phyloP scores from a whole-genome alignment of 2,888 invertebrate genomes.

The Lasioglossum lativentre region DNA sequence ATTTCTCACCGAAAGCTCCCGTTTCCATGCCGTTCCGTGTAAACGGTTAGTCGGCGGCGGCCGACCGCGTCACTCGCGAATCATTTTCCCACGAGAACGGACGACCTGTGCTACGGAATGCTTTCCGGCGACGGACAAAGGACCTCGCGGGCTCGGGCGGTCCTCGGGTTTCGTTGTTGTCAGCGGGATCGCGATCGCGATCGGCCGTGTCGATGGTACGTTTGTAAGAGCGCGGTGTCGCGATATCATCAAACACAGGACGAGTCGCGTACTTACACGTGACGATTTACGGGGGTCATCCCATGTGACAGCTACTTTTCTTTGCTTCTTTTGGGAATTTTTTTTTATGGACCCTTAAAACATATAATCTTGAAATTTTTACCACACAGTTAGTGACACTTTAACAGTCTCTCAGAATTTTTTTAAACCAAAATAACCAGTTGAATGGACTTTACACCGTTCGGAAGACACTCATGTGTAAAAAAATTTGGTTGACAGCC shows the following conservation, averaged over 20 bases:
- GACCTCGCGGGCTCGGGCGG: background rate
- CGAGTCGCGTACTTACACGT: conserved; percentile 5
- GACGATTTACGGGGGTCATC: too few relatives aligned
- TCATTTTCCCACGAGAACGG: conserved; percentile 53
- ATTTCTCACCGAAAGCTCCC: conserved; percentile 4
- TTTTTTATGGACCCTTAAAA: too few relatives aligned
- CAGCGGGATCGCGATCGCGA: conserved; percentile 37
- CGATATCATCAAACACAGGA: conserved; percentile 37
- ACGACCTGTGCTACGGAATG: conserved; percentile 50
- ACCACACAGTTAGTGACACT: too few relatives aligned
- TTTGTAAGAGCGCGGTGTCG: background rate
- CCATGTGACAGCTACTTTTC: too few relatives aligned
- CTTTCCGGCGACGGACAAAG: conserved; percentile 52
- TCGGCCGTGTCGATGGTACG: conserved; percentile 39
- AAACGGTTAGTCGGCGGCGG: background rate
- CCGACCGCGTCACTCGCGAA: conserved; percentile 18
- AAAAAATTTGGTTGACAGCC: too few relatives aligned
- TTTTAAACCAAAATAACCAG: too few relatives aligned
- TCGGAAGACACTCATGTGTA: too few relatives aligned
- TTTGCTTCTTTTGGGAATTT: too few relatives aligned
- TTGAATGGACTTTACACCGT: too few relatives aligned
- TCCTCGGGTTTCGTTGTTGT: conserved; percentile 52
- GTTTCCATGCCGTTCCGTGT: background rate
- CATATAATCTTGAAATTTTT: too few relatives aligned
- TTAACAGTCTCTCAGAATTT: too few relatives aligned